A percentile compares a stretch with the other conserved stretches of the same genome.
phyloP scores from a whole-genome alignment of 1,140 invertebrate genomes.

The Cotesia typhae region DNA sequence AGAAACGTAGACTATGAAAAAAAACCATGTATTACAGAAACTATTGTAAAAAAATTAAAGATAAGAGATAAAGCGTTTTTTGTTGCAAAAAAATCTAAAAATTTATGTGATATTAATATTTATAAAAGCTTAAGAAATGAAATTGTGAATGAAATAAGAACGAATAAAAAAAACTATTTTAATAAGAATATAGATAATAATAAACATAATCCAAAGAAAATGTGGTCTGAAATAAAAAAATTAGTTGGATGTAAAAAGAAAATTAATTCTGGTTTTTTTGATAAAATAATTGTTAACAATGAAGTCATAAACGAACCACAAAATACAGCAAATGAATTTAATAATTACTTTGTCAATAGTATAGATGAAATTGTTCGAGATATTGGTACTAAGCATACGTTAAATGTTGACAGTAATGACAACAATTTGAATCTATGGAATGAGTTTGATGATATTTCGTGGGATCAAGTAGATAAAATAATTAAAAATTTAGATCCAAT shows the following conservation, averaged over 20 bases:
- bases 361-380: background rate
- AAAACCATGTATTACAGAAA: background rate
- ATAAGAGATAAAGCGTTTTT: background rate
- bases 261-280: background rate
- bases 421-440: background rate
- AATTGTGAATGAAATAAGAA: background rate
- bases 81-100: background rate
- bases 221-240: background rate
- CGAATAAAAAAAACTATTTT: slow-evolving; percentile 6
- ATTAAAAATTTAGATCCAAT: background rate
- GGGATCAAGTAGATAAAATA: background rate
- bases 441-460: background rate
- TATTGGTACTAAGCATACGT: background rate
- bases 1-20: background rate
- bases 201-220: background rate
- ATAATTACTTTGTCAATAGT: background rate
- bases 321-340: background rate
- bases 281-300: background rate
- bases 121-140: background rate
- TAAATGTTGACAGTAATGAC: background rate
- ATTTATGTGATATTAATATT: background rate
- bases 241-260: background rate
- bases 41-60: background rate
- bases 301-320: background rate
- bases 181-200: background rate